phyloP scores from a whole-genome alignment of 1,140 invertebrate species.

The Solenopsis fugax region DNA sequence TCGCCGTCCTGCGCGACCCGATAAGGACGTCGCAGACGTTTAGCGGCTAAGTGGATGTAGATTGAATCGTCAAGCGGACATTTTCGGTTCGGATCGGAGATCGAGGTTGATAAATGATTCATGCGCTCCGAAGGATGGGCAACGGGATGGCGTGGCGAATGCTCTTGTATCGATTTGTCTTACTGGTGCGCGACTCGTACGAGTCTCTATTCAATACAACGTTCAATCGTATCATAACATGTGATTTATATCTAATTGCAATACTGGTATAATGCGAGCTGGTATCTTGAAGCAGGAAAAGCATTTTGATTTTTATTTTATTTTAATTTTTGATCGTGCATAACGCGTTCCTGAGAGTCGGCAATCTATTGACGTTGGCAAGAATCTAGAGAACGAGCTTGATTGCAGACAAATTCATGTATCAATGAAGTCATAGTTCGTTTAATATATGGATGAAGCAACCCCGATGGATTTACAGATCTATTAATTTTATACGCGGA shows the following conservation, averaged over 20 bases:
- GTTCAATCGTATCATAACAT: background rate
- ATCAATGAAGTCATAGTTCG: conserved; percentile 12
- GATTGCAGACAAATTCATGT: background rate
- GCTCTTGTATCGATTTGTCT: conserved; percentile 53
- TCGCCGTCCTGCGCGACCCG: conserved; percentile 9
- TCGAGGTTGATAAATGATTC: conserved; percentile 60
- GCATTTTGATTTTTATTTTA: background rate
- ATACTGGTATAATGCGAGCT: background rate
- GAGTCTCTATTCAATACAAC: background rate
- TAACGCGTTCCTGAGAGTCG: background rate
- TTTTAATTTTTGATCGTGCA: background rate
- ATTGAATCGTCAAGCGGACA: conserved; percentile 66
- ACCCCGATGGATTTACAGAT: conserved; percentile 35
- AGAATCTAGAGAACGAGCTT: background rate
- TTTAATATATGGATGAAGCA: background rate
- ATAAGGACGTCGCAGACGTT: conserved; percentile 60
- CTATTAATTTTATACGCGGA: conserved; percentile 27
- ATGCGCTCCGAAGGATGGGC: conserved; percentile 38
- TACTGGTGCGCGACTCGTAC: background rate
- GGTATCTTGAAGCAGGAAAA: background rate
- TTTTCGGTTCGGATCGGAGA: conserved; percentile 60
- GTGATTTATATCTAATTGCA: conserved; percentile 24
- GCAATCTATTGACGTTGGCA: background rate
- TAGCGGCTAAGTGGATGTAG: conserved; percentile 53
- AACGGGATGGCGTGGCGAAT: conserved; percentile 18